These are phyloP conservation scores for Podilymbus podiceps DNA, from an alignment of 2,113 vertebrate genomes.

Conservation along the genomic window DNA sequence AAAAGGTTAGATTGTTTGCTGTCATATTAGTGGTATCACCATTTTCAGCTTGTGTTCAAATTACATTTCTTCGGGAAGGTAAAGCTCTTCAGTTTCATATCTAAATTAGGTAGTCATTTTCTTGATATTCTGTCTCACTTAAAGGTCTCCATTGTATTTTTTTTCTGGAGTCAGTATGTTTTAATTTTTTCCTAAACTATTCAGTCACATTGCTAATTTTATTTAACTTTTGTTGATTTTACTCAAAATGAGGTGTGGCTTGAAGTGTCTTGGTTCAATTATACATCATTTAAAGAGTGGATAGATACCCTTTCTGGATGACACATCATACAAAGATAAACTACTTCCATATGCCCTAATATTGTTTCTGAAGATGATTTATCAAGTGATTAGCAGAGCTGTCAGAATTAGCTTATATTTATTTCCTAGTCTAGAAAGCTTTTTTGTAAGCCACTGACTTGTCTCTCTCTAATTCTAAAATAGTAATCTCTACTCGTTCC, in stretches of 20 bases:
- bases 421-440: background rate
- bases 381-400: background rate
- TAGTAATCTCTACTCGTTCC: background rate
- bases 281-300: background rate
- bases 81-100: background rate
- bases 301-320: background rate
- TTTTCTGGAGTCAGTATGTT: background rate
- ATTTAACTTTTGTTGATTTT: background rate
- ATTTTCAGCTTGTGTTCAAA: background rate
- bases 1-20: background rate
- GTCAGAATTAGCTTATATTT: conserved; percentile 13
- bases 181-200: background rate
- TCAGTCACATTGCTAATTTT: background rate
- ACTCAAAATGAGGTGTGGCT: background rate
- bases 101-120: background rate
- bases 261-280: background rate
- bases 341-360: background rate
- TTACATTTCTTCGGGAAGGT: background rate
- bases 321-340: conserved; percentile 30
- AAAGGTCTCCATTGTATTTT: background rate
- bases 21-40: background rate
- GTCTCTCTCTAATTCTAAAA: background rate
- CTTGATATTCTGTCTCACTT: background rate
- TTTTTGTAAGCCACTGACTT: background rate
- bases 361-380: conserved; percentile 25